Base-by-base conservation (phyloP, 2,797 vertebrate genomes). In the Sebastes elongatus region DNA sequence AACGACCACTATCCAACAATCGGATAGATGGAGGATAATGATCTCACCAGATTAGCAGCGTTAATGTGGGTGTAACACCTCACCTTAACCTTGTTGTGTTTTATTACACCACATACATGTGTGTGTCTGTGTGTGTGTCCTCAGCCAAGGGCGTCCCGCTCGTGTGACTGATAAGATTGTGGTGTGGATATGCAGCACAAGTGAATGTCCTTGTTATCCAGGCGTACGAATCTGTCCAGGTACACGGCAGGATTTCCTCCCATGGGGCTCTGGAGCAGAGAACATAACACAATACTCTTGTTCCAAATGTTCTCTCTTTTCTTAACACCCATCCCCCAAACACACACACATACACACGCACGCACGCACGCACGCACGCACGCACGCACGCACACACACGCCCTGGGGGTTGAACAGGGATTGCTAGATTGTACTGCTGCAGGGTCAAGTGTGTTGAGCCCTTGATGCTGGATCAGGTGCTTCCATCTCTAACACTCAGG, bases 161-260 rank as follows among this genome's bases (percentile, higher is more conserved):
- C 67, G 70, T 76, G 81, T 71, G 76, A 81, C 81, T 89, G 90
- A 93, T 91, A 88, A 62, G 80, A 87, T 56, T 38, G 83, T 55
- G 75, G 59, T 63, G 83, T 84, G 65, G 84, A 85, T 83, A 84
- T 61, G 80, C 81, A 89, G 85, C 82, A 74, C 27, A 22, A 70
- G 71, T 18, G 78, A 83, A 81, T 87, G 90, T 92, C 93, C 94
- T 94, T 94, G 92, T 95, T 93, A 94, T 91, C 88, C 91, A 49
- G 82, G 82, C 80, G 82, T 74, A 79, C 68, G 84, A 87, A 89
- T 92, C 85, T 91, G 88, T 92, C 82, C 86, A 78, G 86, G 81
- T 86, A 92, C 93, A 90, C 61, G 78, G 80, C 74, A 84, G 81
- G 59, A 84, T 89, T 88, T 92, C 77, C 81, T 90, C 94, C 92